These are phyloP conservation scores for Aspidiotus rigidus DNA, from an alignment of 2,888 invertebrate species.

Conservation along the genomic window DNA sequence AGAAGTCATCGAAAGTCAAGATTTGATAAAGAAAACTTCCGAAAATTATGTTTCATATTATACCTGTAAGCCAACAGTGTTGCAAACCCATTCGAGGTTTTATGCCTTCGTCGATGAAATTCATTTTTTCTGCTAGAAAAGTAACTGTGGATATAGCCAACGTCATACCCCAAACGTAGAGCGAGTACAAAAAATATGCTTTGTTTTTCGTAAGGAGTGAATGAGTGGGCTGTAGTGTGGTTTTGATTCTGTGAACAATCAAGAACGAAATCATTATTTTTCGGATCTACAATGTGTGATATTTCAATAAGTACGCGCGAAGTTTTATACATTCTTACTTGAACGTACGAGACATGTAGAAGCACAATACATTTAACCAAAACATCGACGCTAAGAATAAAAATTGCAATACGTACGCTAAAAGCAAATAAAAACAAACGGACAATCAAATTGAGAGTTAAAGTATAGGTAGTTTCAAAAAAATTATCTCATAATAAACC, in stretches of 20 bases:
- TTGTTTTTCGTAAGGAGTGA: too few species aligned
- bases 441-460: too few species aligned
- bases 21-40: not conserved
- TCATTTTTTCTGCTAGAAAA: constrained; percentile 37
- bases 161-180: constrained; percentile 39
- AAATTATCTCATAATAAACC: too few species aligned
- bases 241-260: too few species aligned
- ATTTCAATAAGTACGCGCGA: not conserved
- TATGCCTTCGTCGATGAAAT: constrained; percentile 29
- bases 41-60: constrained; percentile 1
- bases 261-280: not conserved
- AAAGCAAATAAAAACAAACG: not conserved
- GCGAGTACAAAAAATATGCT: constrained; percentile 36
- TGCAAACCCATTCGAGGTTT: constrained; percentile 39
- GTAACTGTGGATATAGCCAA: constrained; percentile 37
- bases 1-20: not conserved
- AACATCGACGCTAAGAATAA: constrained; percentile 33
- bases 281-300: not conserved
- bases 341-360: constrained; percentile 31
- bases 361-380: constrained; percentile 35
- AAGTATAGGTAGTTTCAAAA: too few species aligned
- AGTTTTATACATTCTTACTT: constrained; percentile 26
- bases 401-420: constrained; percentile 34
- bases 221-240: too few species aligned
- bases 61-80: constrained; percentile 40